These are phyloP conservation scores for Liparis tanakae DNA, from an alignment of 2,797 vertebrate genomes.

Conservation along the genomic window DNA sequence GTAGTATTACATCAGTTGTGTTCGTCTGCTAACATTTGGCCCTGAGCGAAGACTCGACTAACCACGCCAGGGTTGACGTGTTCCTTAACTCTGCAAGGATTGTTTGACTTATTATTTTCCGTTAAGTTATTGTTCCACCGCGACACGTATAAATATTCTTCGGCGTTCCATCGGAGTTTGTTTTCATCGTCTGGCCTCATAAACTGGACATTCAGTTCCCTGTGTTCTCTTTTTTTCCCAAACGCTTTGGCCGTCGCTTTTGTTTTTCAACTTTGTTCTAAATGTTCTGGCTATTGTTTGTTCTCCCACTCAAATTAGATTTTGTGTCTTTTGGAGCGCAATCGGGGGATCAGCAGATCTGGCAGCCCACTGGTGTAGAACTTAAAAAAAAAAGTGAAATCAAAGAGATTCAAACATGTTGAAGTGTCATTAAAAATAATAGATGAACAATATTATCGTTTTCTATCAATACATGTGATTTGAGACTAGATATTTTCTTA, in stretches of 20 bases:
- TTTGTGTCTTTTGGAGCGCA: conserved; percentile 45
- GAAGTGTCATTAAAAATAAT: background rate
- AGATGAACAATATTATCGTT: background rate
- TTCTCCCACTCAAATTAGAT: conserved; percentile 62
- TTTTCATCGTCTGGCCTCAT: conserved; percentile 39
- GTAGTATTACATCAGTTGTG: conserved; percentile 32
- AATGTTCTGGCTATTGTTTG: conserved; percentile 62
- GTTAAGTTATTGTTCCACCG: conserved; percentile 16
- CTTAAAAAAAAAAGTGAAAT: conserved; percentile 12
- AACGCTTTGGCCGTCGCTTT: conserved; percentile 46
- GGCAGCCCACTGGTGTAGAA: conserved; percentile 27
- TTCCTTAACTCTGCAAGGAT: conserved; percentile 17
- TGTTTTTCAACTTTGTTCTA: conserved; percentile 50
- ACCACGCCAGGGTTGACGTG: background rate
- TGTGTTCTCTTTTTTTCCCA: conserved; percentile 31
- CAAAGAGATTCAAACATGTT: background rate
- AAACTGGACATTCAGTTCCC: conserved; percentile 43
- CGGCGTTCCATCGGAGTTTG: conserved; percentile 28
- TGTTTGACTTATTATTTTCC: conserved; percentile 33
- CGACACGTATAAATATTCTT: conserved; percentile 12
- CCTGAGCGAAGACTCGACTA: background rate
- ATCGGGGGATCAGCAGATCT: conserved; percentile 49
- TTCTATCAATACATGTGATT: background rate
- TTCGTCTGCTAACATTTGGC: conserved; percentile 18
- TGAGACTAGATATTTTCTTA: background rate